Percentiles rank a stretch among this genome's conserved stretches.
Conservation (phyloP, 1,140 invertebrate species). For the Heterodera carotae region DNA sequence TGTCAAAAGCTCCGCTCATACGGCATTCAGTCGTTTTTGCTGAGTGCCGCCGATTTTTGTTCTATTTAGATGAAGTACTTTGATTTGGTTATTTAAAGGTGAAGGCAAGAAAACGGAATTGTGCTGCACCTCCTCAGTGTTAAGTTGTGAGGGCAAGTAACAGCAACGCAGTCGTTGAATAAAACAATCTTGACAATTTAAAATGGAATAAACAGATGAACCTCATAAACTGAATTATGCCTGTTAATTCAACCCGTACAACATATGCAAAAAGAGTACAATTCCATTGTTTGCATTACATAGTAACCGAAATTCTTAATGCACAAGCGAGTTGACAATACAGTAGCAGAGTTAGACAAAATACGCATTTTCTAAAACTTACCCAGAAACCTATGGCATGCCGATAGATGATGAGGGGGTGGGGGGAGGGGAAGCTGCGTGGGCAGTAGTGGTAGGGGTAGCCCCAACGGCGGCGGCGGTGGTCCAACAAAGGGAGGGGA, state of each 20-base stretch:
- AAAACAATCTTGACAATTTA: background rate
- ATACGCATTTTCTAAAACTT: too few species aligned
- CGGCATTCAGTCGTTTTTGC: constrained; percentile 35
- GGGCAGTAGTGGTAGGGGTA: background rate
- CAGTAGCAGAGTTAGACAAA: too few species aligned
- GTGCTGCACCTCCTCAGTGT: background rate
- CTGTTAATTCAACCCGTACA: too few species aligned
- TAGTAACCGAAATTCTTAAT: too few species aligned
- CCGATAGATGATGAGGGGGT: background rate
- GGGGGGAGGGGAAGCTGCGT: background rate
- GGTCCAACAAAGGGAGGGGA: background rate
- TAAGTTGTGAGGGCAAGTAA: too few species aligned
- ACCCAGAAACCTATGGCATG: background rate
- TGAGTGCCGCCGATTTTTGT: background rate
- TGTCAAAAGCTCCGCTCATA: constrained; percentile 30
- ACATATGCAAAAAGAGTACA: too few species aligned
- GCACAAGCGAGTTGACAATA: too few species aligned
- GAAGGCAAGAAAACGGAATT: background rate
- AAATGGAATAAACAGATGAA: background rate
- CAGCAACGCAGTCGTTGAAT: background rate
- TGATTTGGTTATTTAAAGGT: background rate
- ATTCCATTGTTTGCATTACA: too few species aligned
- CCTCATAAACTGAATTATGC: background rate
- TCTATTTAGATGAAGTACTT: background rate
- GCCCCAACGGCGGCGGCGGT: background rate